Conservation (phyloP, 2,113 vertebrate genomes). For the Columba janthina region DNA sequence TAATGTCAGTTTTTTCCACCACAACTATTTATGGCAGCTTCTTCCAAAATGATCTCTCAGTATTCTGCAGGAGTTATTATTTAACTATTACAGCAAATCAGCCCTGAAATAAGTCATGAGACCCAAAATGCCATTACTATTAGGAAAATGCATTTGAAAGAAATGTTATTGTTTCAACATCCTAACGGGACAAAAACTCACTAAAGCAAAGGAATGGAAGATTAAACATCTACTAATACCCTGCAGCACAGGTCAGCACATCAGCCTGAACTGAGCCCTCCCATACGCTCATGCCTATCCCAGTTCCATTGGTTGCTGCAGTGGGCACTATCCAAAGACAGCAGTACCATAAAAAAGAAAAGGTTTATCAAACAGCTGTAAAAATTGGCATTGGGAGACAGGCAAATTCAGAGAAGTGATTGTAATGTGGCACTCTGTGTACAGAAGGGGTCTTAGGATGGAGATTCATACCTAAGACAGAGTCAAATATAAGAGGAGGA, state of each 20-base stretch:
- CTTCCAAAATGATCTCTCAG: neutral
- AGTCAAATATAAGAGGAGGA: neutral
- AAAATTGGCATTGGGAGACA: neutral
- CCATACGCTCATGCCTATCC: neutral
- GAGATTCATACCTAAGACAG: neutral
- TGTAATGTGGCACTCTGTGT: neutral
- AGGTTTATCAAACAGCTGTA: neutral
- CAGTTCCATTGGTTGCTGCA: neutral
- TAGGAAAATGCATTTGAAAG: neutral
- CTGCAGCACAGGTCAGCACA: neutral
- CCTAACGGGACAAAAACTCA: neutral
- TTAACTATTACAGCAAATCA: neutral
- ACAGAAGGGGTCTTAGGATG: neutral
- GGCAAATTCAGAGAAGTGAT: neutral
- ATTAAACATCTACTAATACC: neutral
- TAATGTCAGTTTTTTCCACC: neutral
- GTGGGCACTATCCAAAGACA: neutral
- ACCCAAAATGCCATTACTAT: neutral
- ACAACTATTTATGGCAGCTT: neutral
- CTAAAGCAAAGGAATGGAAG: neutral
- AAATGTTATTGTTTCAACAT: neutral
- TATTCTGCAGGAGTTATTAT: neutral
- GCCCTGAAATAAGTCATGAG: neutral
- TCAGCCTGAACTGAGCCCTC: neutral
- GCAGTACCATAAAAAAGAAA: neutral